These are phyloP conservation scores for Tauraco erythrolophus DNA, from an alignment of 2,113 vertebrate species.

Conservation along the genomic window DNA sequence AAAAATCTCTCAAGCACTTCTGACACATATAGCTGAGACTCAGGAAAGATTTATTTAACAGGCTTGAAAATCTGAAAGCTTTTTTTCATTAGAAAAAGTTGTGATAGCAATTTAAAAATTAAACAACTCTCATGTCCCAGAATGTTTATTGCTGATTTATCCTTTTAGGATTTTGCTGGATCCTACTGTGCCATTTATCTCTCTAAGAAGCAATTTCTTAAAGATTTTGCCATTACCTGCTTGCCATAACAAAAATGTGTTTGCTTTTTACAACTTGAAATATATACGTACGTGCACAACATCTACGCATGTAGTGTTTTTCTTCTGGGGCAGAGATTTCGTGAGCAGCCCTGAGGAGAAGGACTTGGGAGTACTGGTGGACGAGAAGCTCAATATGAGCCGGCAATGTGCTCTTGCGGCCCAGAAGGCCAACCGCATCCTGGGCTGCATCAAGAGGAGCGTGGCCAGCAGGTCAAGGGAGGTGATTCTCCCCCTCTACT, in stretches of 20 bases:
- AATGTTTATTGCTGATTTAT: constrained; percentile 10
- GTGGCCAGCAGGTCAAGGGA: no score
- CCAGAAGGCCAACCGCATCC: no score
- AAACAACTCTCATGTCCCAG: not conserved
- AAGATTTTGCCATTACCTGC: not conserved
- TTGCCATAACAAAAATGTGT: not conserved
- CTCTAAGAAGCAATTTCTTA: not conserved
- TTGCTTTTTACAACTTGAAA: constrained; percentile 9
- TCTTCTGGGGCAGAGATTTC: not conserved
- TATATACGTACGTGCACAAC: not conserved
- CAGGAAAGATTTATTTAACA: not conserved
- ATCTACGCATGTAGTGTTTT: not conserved
- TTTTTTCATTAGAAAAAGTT: not conserved
- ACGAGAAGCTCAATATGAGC: no score
- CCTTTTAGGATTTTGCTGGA: constrained; percentile 16
- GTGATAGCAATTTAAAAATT: constrained; percentile 29
- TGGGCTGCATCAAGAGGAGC: no score
- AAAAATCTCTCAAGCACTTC: not conserved
- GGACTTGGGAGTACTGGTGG: no score
- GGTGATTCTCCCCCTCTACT: no score
- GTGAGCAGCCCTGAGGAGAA: no score
- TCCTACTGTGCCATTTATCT: constrained; percentile 8
- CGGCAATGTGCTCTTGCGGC: no score
- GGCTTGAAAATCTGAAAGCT: not conserved
- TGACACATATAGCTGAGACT: not conserved